Conservation (phyloP, 2,113 vertebrate genomes). For the Oncorhynchus keta region DNA sequence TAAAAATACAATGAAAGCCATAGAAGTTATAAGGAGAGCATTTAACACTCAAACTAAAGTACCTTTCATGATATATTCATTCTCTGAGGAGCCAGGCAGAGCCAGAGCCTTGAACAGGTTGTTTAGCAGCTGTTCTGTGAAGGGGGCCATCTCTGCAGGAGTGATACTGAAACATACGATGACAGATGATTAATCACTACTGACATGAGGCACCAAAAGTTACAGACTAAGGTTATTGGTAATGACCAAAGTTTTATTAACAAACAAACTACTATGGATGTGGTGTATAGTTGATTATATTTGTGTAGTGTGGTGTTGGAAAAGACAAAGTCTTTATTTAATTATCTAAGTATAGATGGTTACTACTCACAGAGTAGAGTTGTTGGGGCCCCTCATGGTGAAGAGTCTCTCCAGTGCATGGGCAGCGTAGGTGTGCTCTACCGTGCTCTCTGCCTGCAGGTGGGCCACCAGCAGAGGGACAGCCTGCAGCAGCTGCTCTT, state of each 20-base stretch:
- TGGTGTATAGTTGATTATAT: background rate
- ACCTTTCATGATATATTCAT: constrained; percentile 99
- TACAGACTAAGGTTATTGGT: background rate
- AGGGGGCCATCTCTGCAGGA: constrained; percentile 87
- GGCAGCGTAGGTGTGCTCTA: constrained; percentile 94
- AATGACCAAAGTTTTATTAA: background rate
- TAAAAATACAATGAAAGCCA: too few relatives aligned
- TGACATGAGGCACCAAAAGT: background rate
- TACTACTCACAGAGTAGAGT: constrained; percentile 83
- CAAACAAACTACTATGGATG: background rate
- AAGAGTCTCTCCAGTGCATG: constrained; percentile 95
- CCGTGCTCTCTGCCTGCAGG: constrained; percentile 92
- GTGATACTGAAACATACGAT: constrained; percentile 80
- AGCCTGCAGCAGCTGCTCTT: constrained; percentile 90
- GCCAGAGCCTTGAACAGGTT: constrained; percentile 94
- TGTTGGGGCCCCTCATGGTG: constrained; percentile 92
- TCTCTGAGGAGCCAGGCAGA: constrained; percentile 93
- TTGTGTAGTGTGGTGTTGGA: background rate
- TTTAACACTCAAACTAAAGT: background rate
- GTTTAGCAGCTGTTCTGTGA: constrained; percentile 91
- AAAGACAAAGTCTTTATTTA: background rate
- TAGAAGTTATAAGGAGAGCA: background rate
- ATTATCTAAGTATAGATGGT: too few relatives aligned
- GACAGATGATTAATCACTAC: background rate
- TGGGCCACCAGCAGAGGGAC: constrained; percentile 89